Conservation (phyloP, 2,888 invertebrate genomes). For the Xiphydria camelus region DNA sequence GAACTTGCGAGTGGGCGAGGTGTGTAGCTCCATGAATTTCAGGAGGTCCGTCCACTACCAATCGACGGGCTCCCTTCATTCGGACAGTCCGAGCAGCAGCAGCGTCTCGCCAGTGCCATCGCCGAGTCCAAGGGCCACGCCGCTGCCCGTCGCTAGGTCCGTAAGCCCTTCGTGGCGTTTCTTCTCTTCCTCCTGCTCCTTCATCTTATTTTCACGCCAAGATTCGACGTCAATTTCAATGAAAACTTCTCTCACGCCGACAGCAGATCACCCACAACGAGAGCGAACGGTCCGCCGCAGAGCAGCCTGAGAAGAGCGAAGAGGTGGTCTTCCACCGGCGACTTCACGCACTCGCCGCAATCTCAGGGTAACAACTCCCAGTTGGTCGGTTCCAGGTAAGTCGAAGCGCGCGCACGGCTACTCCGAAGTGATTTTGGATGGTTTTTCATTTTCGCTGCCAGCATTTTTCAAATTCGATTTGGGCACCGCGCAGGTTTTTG, state of each 20-base stretch:
- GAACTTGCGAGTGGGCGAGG: too few species aligned
- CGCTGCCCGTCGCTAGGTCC: constrained; percentile 61
- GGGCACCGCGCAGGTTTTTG: too few species aligned
- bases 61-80: constrained; percentile 80
- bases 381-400: constrained; percentile 59
- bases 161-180: too few species aligned
- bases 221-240: too few species aligned
- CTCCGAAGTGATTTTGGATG: constrained; percentile 14
- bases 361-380: constrained; percentile 49
- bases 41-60: constrained; percentile 81
- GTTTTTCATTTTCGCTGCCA: constrained; percentile 19
- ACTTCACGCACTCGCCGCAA: constrained; percentile 68
- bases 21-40: constrained; percentile 48
- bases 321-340: constrained; percentile 83
- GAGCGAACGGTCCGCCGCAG: constrained; percentile 62
- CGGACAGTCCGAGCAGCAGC: constrained; percentile 81
- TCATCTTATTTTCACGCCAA: too few species aligned
- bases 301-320: constrained; percentile 66
- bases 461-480: neutral
- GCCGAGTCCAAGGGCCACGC: constrained; percentile 73
- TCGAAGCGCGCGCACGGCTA: too few species aligned
- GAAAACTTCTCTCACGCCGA: too few species aligned
- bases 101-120: constrained; percentile 84
- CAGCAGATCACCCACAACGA: constrained; percentile 67
- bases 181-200: too few species aligned